These are phyloP conservation scores for Enhydra lutris DNA, from an alignment of 2,113 vertebrate species.

Conservation along the genomic window DNA sequence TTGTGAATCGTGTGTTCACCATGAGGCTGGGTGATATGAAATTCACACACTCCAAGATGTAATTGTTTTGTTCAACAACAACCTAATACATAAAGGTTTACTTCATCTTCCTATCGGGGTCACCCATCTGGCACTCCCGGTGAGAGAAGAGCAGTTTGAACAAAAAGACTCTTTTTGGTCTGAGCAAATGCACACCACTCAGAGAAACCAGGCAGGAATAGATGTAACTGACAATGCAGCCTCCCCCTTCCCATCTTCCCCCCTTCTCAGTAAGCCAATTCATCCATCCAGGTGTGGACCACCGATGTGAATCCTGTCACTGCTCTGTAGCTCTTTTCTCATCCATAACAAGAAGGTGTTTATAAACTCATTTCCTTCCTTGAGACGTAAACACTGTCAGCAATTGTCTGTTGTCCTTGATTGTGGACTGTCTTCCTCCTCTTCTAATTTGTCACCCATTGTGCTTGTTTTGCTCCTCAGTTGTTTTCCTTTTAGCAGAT, in stretches of 20 bases:
- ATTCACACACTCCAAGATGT: background rate
- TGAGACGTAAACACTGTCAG: background rate
- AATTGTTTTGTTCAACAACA: background rate
- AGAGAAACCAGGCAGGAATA: background rate
- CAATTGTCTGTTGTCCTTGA: background rate
- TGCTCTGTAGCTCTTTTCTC: background rate
- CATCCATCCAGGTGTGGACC: background rate
- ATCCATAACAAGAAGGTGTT: background rate
- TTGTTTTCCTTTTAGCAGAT: background rate
- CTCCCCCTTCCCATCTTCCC: background rate
- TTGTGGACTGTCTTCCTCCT: background rate
- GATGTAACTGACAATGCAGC: background rate
- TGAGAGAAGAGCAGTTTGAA: constrained; percentile 36
- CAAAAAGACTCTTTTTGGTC: background rate
- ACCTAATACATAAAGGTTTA: background rate
- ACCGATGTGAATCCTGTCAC: background rate
- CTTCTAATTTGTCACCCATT: background rate
- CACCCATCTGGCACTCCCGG: constrained; percentile 14
- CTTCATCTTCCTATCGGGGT: constrained; percentile 25
- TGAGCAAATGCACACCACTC: background rate
- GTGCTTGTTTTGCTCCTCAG: background rate
- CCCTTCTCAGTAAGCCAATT: background rate
- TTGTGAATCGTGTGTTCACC: constrained; percentile 34
- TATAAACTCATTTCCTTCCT: background rate
- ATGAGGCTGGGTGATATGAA: background rate